A percentile compares a stretch with the other conserved stretches of the same genome.
phyloP scores from a whole-genome alignment of 2,888 invertebrate genomes.

The Ormyrus thymus region DNA sequence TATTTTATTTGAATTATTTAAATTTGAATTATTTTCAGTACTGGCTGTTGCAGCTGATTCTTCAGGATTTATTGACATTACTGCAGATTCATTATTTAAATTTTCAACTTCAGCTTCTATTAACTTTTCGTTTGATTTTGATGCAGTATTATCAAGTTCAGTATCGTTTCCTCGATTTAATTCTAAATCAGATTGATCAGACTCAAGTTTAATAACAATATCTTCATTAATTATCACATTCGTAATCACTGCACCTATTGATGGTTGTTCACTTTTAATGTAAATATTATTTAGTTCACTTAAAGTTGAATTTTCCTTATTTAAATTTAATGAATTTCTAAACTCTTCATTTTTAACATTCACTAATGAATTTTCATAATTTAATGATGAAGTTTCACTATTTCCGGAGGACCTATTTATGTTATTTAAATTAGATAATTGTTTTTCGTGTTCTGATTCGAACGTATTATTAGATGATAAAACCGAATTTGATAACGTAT shows the following conservation, averaged over 20 bases:
- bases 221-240: background rate
- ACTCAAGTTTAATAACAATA: background rate
- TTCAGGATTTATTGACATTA: background rate
- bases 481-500: background rate
- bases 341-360: too few relatives aligned
- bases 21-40: constrained; percentile 12
- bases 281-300: background rate
- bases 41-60: background rate
- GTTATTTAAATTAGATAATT: too few relatives aligned
- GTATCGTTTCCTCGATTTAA: background rate
- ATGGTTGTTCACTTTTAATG: background rate
- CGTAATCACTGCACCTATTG: background rate
- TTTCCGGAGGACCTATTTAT: too few relatives aligned
- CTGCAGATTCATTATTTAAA: background rate
- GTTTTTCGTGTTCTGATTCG: background rate
- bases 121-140: background rate
- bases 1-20: constrained; percentile 5
- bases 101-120: background rate
- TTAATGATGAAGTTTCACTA: too few relatives aligned
- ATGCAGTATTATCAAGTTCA: too few relatives aligned
- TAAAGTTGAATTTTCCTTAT: too few relatives aligned
- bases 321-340: too few relatives aligned
- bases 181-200: constrained; percentile 5
- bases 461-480: background rate
- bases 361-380: too few relatives aligned